phyloP scores from a whole-genome alignment of 2,113 vertebrate species.

The Cinclus mexicanus region DNA sequence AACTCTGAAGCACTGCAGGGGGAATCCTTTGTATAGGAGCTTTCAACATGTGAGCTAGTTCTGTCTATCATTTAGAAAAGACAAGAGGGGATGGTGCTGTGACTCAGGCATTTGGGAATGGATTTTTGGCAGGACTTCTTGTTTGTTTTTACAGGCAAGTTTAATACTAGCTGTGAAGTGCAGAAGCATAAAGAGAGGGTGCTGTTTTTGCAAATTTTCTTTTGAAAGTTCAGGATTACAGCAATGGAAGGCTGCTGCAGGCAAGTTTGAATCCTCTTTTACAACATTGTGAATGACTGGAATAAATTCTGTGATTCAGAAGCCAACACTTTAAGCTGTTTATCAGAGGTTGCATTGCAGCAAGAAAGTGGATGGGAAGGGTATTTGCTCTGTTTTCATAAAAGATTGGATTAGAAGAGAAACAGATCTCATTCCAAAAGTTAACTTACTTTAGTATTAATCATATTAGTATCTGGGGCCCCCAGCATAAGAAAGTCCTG shows the following conservation, averaged over 20 bases:
- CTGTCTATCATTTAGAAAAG: constrained; percentile 31
- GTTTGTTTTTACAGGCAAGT: constrained; percentile 7
- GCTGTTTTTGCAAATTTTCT: constrained; percentile 1
- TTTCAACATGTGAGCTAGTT: constrained; percentile 30
- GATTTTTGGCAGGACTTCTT: constrained; percentile 22
- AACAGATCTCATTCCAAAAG: not conserved
- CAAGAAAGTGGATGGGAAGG: constrained; percentile 18
- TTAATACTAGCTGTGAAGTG: not conserved
- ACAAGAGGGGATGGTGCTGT: not conserved
- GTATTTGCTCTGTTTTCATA: constrained; percentile 34
- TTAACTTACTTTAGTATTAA: not conserved
- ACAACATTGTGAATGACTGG: not conserved
- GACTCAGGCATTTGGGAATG: constrained; percentile 1
- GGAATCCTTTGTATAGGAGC: not conserved
- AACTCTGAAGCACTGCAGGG: constrained; percentile 13
- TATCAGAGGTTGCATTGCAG: constrained; percentile 47
- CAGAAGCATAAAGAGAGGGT: not conserved
- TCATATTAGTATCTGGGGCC: not conserved
- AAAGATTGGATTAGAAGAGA: constrained; percentile 20
- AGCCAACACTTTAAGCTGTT: constrained; percentile 53
- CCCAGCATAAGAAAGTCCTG: not conserved
- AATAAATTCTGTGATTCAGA: constrained; percentile 45
- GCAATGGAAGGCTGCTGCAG: constrained; percentile 30
- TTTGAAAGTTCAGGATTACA: constrained; percentile 41
- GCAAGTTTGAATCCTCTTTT: constrained; percentile 56